Base-by-base conservation (phyloP, 2,113 vertebrate genomes). In the Notarius quadriscutis region DNA sequence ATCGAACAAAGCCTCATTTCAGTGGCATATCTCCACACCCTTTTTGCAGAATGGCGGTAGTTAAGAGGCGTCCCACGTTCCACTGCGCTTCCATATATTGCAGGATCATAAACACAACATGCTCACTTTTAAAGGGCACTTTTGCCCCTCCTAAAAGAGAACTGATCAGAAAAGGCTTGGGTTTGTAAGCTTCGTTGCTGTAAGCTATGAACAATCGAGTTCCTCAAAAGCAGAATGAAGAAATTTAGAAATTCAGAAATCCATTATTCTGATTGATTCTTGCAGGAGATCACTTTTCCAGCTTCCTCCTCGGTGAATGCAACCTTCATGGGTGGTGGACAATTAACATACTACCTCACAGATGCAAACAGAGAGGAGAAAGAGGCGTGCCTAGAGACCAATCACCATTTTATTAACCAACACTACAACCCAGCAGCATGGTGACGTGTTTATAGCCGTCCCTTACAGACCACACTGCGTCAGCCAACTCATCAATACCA, bases 11-110 rank as follows among this genome's bases (percentile, higher is more conserved):
- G 62, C 50, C 82, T 86, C 82, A 84, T 87, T 87, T 89, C 25
- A n/a, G 57, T 81, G 65, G 57, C 53, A 25, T 87, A 80, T 77
- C 90, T 57, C 83, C 77, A 63, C 83, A 77, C 72, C 34, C 53
- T 58, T 82, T 75, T 74, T 62, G 48, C 27, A 87, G 85, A 83
- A 84, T 88, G 87, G 85, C 17, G 58, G 75, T 88, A 88, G 84
- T 90, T 90, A 88, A 86, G 85, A 90, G 86, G 85, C 89, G 11
- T 84, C 81, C 86, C 87, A 90, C 84, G 89, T 90, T 87, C 88
- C 89, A 90, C 87, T 87, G 89, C 89, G 87, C 89, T 87, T 48
- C 87, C 57, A 71, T 87, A 85, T 90, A 90, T 88, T 87, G 86
- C 85, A 48, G 58, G n/a, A 86, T 86, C 77, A 84, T 86, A 90